These are phyloP conservation scores for Actenoides lindsayi DNA, from an alignment of 2,113 vertebrate species.

Conservation along the genomic window DNA sequence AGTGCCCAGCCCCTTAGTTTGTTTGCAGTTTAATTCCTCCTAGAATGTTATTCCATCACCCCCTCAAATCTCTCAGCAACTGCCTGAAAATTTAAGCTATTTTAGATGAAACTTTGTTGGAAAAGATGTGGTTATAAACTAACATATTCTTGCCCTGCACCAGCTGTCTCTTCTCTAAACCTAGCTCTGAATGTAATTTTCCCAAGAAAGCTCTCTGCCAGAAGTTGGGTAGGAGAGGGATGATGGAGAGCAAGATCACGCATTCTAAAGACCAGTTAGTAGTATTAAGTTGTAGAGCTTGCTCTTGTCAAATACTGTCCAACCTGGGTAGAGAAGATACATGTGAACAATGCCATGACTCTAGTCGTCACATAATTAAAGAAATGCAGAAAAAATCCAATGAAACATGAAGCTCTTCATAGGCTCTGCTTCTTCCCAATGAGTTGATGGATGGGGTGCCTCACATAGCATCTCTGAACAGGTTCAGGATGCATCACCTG, in stretches of 20 bases:
- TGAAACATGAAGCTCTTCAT: background rate
- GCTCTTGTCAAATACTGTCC: background rate
- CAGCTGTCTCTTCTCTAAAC: slow-evolving; percentile 51
- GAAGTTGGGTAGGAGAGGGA: background rate
- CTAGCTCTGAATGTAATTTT: slow-evolving; percentile 18
- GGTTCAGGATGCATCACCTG: background rate
- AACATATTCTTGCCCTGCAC: background rate
- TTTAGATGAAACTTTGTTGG: slow-evolving; percentile 8
- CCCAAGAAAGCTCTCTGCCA: slow-evolving; percentile 53
- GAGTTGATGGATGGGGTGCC: background rate
- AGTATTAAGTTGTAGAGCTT: background rate
- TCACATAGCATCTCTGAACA: background rate
- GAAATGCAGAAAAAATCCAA: background rate
- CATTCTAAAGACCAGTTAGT: background rate
- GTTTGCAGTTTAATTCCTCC: background rate
- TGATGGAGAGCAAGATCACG: background rate
- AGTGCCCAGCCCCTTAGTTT: background rate
- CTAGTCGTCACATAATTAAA: background rate
- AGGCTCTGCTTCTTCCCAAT: background rate
- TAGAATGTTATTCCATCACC: background rate
- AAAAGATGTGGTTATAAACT: slow-evolving; percentile 7
- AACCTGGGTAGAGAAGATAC: background rate
- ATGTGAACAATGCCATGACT: background rate
- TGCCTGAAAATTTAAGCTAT: slow-evolving; percentile 24
- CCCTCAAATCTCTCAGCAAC: background rate